phyloP scores from a whole-genome alignment of 2,113 vertebrate species.

The Odontophorus gujanensis region DNA sequence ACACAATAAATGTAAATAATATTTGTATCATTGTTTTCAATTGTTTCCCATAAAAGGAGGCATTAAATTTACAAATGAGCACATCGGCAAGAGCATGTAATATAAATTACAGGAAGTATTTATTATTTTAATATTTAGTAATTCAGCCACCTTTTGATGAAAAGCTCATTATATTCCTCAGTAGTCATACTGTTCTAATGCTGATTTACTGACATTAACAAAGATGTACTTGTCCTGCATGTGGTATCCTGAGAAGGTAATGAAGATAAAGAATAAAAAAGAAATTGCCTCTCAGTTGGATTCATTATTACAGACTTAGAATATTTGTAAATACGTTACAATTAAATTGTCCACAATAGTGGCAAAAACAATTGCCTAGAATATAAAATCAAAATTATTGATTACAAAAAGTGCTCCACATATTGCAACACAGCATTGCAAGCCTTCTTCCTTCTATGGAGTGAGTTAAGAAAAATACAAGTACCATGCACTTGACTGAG shows the following conservation, averaged over 20 bases:
- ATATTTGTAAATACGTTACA: not conserved
- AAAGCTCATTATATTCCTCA: not conserved
- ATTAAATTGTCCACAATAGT: not conserved
- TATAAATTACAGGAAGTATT: not conserved
- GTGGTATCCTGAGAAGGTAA: not conserved
- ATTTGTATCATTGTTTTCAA: not conserved
- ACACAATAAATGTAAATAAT: not conserved
- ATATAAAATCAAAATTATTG: not conserved
- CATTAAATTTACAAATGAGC: not conserved
- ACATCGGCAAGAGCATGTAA: fast-evolving
- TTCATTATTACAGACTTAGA: not conserved
- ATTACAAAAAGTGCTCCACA: fast-evolving
- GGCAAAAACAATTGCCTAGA: not conserved
- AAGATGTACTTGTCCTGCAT: not conserved
- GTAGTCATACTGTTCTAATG: not conserved
- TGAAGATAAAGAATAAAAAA: not conserved
- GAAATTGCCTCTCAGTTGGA: not conserved
- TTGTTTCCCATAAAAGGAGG: not conserved
- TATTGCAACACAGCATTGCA: not conserved
- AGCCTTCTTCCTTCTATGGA: not conserved
- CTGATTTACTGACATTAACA: not conserved
- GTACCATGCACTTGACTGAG: not conserved
- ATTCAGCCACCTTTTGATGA: not conserved
- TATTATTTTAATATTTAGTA: not conserved
- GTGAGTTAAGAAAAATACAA: not conserved